A percentile compares a stretch with the other conserved stretches of the same genome.
Evolutionary conservation across 2,797 vertebrate genomes (phyloP).

Genomic region (Coregonus suidteri): DNA sequence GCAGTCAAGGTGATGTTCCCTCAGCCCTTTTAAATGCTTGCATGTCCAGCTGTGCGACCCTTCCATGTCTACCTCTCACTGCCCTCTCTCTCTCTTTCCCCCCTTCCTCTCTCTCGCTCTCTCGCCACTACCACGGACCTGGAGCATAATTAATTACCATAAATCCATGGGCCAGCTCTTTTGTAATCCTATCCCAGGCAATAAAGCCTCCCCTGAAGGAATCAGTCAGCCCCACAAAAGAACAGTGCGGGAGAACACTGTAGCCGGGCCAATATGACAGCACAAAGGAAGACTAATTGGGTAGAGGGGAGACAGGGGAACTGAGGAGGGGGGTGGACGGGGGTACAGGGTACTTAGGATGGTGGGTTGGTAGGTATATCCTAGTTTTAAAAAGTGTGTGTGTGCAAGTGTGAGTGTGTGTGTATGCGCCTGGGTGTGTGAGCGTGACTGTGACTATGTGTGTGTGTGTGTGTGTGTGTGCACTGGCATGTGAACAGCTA

Average conservation of each 20-base stretch:
- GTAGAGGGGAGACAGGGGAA: neutral
- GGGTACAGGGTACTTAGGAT: neutral
- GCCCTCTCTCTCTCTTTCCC: neutral
- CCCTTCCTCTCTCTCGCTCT: neutral
- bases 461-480: too few relatives aligned
- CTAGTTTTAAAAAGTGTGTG: too few relatives aligned
- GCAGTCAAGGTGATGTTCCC: constrained; percentile 50
- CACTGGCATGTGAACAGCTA: too few relatives aligned
- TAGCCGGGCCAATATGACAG: constrained; percentile 13
- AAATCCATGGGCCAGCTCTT: constrained; percentile 51
- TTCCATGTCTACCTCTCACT: too few relatives aligned
- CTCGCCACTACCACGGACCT: constrained; percentile 16
- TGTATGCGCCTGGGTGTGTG: too few relatives aligned
- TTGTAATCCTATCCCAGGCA: constrained; percentile 46
- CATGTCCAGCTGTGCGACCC: constrained; percentile 32
- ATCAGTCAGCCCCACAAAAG: constrained; percentile 18
- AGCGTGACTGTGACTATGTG: too few relatives aligned
- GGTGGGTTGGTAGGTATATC: neutral
- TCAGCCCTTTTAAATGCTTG: constrained; percentile 31
- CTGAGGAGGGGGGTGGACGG: neutral
- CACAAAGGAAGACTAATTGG: constrained; percentile 17
- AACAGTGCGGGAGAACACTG: constrained; percentile 30
- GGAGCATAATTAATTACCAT: constrained; percentile 51
- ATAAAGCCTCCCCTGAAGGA: constrained; percentile 40
- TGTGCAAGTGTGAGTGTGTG: too few relatives aligned